Conservation (phyloP, 1,140 invertebrate genomes). For the Drosophila orosa region DNA sequence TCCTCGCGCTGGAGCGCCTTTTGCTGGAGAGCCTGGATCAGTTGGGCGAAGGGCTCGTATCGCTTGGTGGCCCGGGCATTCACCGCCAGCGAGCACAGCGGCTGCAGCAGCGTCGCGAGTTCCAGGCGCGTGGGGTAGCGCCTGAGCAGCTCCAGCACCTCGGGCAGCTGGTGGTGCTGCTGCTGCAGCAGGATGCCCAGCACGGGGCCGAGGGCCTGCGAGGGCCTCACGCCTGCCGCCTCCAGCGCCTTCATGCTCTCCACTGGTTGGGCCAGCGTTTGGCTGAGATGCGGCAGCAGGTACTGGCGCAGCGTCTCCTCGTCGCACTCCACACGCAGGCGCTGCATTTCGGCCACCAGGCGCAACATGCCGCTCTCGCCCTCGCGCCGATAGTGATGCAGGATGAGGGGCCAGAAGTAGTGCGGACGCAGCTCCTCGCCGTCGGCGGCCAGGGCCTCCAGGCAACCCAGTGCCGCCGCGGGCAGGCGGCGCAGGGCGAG, state of each 20-base stretch:
- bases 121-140: constrained; percentile 72
- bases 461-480: constrained; percentile 36
- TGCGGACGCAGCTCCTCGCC: constrained; percentile 72
- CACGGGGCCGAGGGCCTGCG: constrained; percentile 73
- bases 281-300: constrained; percentile 79
- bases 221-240: constrained; percentile 70
- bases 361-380: constrained; percentile 69
- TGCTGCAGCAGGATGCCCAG: constrained; percentile 80
- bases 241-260: constrained; percentile 77
- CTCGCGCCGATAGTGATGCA: constrained; percentile 50
- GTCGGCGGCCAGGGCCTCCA: constrained; percentile 52
- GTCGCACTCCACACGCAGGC: constrained; percentile 83
- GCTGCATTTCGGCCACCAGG: constrained; percentile 81
- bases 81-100: constrained; percentile 56
- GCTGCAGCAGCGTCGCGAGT: constrained; percentile 36
- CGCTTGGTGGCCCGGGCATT: constrained; percentile 72
- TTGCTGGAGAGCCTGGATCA: constrained; percentile 51
- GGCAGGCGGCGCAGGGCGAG: constrained; percentile 69
- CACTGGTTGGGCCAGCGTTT: constrained; percentile 76
- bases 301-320: constrained; percentile 83
- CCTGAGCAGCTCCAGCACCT: constrained; percentile 64
- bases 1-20: constrained; percentile 48
- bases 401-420: constrained; percentile 80
- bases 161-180: constrained; percentile 59
- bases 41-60: constrained; percentile 58